These are phyloP conservation scores for Harpagifer antarcticus DNA, from an alignment of 2,797 vertebrate genomes.

Conservation along the genomic window DNA sequence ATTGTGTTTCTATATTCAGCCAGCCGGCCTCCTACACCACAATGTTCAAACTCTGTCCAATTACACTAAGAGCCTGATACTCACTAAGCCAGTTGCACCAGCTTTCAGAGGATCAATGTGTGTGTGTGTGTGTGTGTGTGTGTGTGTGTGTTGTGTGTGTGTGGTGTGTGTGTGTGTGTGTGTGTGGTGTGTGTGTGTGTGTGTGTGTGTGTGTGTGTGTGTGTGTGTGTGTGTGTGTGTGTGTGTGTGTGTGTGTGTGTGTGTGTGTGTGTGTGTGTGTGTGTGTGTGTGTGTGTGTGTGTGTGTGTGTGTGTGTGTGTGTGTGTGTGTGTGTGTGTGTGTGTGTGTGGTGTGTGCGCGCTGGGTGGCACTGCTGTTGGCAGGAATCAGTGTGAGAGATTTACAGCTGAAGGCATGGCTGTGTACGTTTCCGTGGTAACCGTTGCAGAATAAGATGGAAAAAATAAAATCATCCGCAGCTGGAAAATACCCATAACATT, in stretches of 20 bases:
- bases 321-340: slow-evolving; percentile 15
- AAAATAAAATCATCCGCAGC: slow-evolving; percentile 39
- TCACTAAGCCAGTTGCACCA: slow-evolving; percentile 43
- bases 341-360: neutral
- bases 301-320: slow-evolving; percentile 21
- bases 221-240: slow-evolving; percentile 18
- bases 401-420: slow-evolving; percentile 66
- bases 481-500: neutral
- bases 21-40: slow-evolving; percentile 36
- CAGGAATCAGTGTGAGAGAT: slow-evolving; percentile 47
- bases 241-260: slow-evolving; percentile 15
- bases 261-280: slow-evolving; percentile 18
- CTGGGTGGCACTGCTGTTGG: slow-evolving; percentile 46
- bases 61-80: slow-evolving; percentile 60
- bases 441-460: slow-evolving; percentile 40
- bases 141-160: slow-evolving; percentile 1
- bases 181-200: slow-evolving; percentile 24
- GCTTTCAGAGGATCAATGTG: slow-evolving; percentile 68
- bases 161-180: slow-evolving; percentile 18
- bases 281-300: neutral
- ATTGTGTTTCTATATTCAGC: neutral
- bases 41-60: slow-evolving; percentile 51
- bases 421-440: slow-evolving; percentile 77
- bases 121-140: neutral
- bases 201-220: neutral